Conservation (phyloP, 2,888 invertebrate genomes). For the Pseudoips prasinana region DNA sequence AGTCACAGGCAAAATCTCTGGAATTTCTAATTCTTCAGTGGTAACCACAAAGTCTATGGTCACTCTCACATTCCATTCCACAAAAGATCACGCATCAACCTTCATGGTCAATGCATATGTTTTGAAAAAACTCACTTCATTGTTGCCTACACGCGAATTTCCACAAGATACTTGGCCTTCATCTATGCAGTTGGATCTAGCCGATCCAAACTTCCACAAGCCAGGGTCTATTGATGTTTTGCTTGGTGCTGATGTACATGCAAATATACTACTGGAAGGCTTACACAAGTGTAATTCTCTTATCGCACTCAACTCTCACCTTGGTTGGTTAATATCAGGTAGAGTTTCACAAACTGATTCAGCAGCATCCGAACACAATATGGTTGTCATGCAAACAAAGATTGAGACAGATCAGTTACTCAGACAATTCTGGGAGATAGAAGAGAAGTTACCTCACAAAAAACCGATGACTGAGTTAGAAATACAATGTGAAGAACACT, state of each 20-base stretch:
- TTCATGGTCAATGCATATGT: conserved; percentile 12
- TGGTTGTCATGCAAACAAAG: conserved; percentile 14
- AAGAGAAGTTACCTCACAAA: conserved; percentile 16
- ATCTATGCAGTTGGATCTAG: no score
- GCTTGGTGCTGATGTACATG: no score
- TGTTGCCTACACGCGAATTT: no score
- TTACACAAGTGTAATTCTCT: conserved; percentile 17
- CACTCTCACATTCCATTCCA: no score
- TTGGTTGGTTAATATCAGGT: conserved; percentile 27
- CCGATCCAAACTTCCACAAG: no score
- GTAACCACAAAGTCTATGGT: conserved; percentile 23
- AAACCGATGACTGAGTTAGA: conserved; percentile 14
- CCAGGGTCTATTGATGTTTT: no score
- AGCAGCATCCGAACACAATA: conserved; percentile 11
- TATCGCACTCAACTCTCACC: conserved; percentile 15
- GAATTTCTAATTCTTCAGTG: conserved; percentile 12
- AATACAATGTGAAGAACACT: conserved; percentile 23
- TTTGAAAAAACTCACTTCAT: no score
- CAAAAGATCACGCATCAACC: conserved; percentile 2
- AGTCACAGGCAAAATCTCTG: conserved; percentile 22
- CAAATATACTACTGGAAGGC: conserved; percentile 19
- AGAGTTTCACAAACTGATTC: conserved; percentile 14
- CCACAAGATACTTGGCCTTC: no score
- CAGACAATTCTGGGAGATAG: conserved; percentile 26
- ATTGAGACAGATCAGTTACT: conserved; percentile 19